phyloP scores from a whole-genome alignment of 1,140 invertebrate genomes.

The Trigoniulus corallinus region DNA sequence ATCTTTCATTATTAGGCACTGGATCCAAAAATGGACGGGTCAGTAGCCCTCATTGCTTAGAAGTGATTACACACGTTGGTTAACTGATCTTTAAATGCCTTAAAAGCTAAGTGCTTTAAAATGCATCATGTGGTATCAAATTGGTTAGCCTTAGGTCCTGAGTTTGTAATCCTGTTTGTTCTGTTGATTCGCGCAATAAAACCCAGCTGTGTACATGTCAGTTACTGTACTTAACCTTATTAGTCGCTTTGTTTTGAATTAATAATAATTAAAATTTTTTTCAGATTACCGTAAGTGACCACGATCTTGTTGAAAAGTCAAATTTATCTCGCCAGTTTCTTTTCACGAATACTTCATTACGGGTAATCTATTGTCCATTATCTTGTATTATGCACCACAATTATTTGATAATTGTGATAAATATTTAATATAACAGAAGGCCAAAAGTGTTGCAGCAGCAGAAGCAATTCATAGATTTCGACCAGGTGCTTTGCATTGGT shows the following conservation, averaged over 20 bases:
- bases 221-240: background rate
- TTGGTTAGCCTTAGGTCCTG: too few relatives aligned
- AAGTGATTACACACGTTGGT: too few relatives aligned
- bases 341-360: conserved; percentile 12
- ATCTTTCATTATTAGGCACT: conserved; percentile 10
- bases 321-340: conserved; percentile 14
- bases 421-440: conserved; percentile 14
- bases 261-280: too few relatives aligned
- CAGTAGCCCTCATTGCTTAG: background rate
- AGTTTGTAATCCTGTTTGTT: too few relatives aligned
- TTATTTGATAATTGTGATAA: background rate
- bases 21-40: background rate
- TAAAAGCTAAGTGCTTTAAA: too few relatives aligned
- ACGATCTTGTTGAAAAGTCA: conserved; percentile 14
- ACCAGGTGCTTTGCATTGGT: conserved; percentile 13
- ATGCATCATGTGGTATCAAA: too few relatives aligned
- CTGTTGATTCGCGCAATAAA: too few relatives aligned
- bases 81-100: too few relatives aligned
- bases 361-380: conserved; percentile 12
- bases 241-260: background rate
- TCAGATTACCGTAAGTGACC: conserved; percentile 11
- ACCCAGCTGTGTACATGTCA: too few relatives aligned
- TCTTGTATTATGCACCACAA: background rate
- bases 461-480: conserved; percentile 23
- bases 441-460: conserved; percentile 28